phyloP scores from a whole-genome alignment of 2,113 vertebrate genomes.

The Mirza zaza region DNA sequence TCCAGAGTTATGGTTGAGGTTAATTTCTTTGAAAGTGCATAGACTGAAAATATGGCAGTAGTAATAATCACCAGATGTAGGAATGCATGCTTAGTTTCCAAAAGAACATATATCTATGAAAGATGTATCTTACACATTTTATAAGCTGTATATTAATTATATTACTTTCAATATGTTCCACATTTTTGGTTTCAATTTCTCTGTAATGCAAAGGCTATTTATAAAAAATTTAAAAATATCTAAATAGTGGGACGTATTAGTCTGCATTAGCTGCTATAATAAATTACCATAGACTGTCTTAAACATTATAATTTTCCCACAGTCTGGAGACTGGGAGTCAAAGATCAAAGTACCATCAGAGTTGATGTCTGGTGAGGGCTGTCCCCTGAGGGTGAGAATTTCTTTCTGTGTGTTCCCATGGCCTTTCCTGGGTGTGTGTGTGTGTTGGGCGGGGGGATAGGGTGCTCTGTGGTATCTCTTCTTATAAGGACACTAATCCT shows the following conservation, averaged over 20 bases:
- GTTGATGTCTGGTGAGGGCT: not conserved
- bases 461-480: not conserved
- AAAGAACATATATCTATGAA: not conserved
- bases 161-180: not conserved
- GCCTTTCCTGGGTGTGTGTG: not conserved
- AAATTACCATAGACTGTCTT: not conserved
- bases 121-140: not conserved
- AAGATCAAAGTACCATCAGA: not conserved
- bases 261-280: not conserved
- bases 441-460: fast-evolving
- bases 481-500: not conserved
- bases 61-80: not conserved
- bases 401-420: not conserved
- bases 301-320: not conserved
- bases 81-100: not conserved
- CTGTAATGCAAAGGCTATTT: not conserved
- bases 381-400: not conserved
- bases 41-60: not conserved
- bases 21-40: not conserved
- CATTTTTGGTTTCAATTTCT: not conserved
- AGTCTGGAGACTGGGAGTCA: not conserved
- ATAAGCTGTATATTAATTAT: not conserved
- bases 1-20: not conserved
- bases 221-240: slow-evolving; percentile 10
- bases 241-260: not conserved